These are phyloP conservation scores for Microctenopoma steveboyesi DNA, from an alignment of 2,797 vertebrate species.

Conservation along the genomic window DNA sequence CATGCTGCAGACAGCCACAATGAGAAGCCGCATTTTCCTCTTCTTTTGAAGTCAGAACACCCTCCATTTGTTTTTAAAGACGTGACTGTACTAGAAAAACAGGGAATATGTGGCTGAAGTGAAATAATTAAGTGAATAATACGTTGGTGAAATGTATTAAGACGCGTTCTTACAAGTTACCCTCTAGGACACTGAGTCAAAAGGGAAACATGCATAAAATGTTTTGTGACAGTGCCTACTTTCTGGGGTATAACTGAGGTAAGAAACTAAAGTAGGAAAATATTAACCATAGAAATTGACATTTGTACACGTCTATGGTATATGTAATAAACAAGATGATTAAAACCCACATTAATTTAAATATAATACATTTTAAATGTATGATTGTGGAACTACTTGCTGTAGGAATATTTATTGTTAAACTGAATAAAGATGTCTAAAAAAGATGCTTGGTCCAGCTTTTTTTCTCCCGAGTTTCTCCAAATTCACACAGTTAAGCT, in stretches of 20 bases:
- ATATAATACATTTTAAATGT: neutral
- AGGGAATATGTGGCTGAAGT: neutral
- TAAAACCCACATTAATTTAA: neutral
- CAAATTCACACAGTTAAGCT: slow-evolving; percentile 4
- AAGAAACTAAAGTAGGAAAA: neutral
- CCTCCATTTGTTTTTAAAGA: neutral
- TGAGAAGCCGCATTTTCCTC: slow-evolving; percentile 11
- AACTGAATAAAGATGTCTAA: neutral
- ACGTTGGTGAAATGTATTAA: neutral
- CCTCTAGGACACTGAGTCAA: neutral
- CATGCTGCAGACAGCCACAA: slow-evolving; percentile 14
- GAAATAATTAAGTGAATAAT: neutral
- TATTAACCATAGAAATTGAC: neutral
- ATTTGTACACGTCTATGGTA: neutral
- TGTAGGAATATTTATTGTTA: neutral
- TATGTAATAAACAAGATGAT: neutral
- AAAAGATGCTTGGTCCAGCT: neutral
- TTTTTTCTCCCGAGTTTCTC: neutral
- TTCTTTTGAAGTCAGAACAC: slow-evolving; percentile 19
- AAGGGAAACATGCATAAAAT: neutral
- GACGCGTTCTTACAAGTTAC: neutral
- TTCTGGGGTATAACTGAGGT: neutral
- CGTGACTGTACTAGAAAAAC: neutral
- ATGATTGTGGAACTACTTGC: neutral
- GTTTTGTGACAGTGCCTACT: neutral